Conservation (phyloP, 2,797 vertebrate species). For the Bradypus variegatus region DNA sequence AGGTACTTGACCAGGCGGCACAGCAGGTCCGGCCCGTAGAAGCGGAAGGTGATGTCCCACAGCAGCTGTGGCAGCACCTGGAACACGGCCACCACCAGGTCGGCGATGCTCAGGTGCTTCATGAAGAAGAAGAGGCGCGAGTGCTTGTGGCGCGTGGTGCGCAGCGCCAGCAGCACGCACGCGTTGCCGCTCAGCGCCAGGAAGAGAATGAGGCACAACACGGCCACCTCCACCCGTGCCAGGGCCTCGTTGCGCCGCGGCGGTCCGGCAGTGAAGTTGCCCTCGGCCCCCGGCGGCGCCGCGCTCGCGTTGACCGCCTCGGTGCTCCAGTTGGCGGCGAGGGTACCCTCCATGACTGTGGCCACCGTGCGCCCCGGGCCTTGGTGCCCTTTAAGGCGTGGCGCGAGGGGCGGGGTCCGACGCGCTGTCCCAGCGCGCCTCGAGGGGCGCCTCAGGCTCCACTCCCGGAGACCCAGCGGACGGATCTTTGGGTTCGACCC, state of each 20-base stretch:
- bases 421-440: background rate
- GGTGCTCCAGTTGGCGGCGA: slow-evolving; percentile 22
- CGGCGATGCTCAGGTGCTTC: slow-evolving; percentile 98
- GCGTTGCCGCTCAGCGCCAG: slow-evolving; percentile 90
- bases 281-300: background rate
- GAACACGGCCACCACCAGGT: slow-evolving; percentile 93
- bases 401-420: background rate
- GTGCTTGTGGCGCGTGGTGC: slow-evolving; percentile 86
- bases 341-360: slow-evolving; percentile 39
- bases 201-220: slow-evolving; percentile 88
- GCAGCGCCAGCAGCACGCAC: slow-evolving; percentile 90
- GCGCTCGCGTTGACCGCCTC: slow-evolving; percentile 15
- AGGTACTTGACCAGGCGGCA: slow-evolving; percentile 94
- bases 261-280: slow-evolving; percentile 80
- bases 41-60: slow-evolving; percentile 98
- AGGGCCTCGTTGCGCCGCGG: slow-evolving; percentile 91
- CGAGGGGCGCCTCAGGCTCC: background rate
- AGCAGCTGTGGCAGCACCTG: slow-evolving; percentile 97
- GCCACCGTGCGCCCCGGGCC: background rate
- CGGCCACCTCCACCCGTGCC: slow-evolving; percentile 92
- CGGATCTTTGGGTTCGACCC: background rate
- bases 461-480: background rate
- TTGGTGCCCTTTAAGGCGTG: background rate
- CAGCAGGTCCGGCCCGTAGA: slow-evolving; percentile 91
- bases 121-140: slow-evolving; percentile 99